Evolutionary conservation across 64 coral and sea anemone species (phyloP), one percentile per base, ranked within the genome.

Genomic region (Porites australiensis): DNA sequence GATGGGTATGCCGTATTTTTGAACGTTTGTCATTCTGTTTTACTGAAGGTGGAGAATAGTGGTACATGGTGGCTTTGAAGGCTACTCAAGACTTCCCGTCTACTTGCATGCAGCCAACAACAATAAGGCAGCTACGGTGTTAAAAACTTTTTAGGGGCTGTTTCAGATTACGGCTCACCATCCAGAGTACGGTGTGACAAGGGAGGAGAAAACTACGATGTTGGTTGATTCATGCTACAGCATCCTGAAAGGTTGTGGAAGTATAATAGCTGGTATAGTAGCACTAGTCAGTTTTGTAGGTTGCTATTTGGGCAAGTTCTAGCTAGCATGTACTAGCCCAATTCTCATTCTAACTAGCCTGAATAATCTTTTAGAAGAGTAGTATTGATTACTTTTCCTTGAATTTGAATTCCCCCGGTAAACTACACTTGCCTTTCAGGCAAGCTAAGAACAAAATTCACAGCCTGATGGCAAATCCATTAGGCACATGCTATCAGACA

Each of bases 171-270:
- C 74, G 77, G 89, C 13, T 62, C 72, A 2, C 75, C 89, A 27
- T 91, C 89, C 4, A 16, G 89, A 37, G 78, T 91, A 4, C 10
- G 89, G 18, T 91, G 77, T 37, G 89, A 91, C 60, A 91, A 91
- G 21, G 89, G 89, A 54, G 77, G 77, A 54, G 89, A 91, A 71
- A 91, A 91, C 74, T 77, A 82, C 37, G 78, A 91, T 66, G 78
- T 82, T 37, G 82, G 65, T 1, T 55, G 44, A 65, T 71, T 73
- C 57, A 91, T 91, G 89, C 50, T 91, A 23, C 82, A 9, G 13
- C 89, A 92, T 91, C 77, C 69, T 57, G 44, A 79, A 69, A 64
- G 67, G 77, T 27, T 44, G 70, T 57, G 89, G 79, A 75, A 92
- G 89, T 54, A 92, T 84, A 58, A 92, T 92, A 11, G 75, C 89